Base-by-base conservation (phyloP, 2,888 invertebrate species). In the Eutolmus rufibarbis region DNA sequence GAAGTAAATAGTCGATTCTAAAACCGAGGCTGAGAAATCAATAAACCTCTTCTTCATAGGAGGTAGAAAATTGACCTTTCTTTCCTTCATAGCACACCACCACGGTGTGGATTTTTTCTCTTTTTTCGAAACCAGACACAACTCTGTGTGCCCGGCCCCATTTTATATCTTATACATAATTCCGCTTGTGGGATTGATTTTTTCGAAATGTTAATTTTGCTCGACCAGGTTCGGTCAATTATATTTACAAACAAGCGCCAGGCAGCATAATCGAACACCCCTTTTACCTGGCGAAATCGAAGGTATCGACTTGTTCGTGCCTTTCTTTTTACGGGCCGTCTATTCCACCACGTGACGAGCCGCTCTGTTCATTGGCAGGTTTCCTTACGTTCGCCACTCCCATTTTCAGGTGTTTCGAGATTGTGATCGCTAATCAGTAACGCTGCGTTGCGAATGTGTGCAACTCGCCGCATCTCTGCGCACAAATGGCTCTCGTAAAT, bases 361-460 rank as follows among this genome's bases (percentile, higher is more conserved):
- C 81, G 56, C 51, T 5, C 81, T 19, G 46, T 56, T 81, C 81
- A 81, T 81, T 81, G 81, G 81, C 56, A 56, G 56, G 51, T 31
- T 23, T 51, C 23, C 16, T 31, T 23, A 16, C n/a, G 34, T 19
- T 81, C 28, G 81, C 81, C 81, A 81, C 81, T 81, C 81, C 81
- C 81, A 81, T 81, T 81, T 56, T 56, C 81, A 81, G 81, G 81
- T 81, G 81, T 81, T 56, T 81, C 81, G 9, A 51, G 81, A 81
- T 81, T 81, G 51, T 23, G 51, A 81, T 81, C 81, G 81, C 81
- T 78, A 81, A 81, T 46, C 81, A 81, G 81, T 56, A 14, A 51
- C 23, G 31, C 56, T 81, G 81, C 81, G 81, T 81, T 56, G 81
- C 56, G 43, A 56, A 81, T 81, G 81, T 81, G 56, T 81, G 81